Base-by-base conservation (phyloP, 2,797 vertebrate genomes). In the Chrosomus eos region DNA sequence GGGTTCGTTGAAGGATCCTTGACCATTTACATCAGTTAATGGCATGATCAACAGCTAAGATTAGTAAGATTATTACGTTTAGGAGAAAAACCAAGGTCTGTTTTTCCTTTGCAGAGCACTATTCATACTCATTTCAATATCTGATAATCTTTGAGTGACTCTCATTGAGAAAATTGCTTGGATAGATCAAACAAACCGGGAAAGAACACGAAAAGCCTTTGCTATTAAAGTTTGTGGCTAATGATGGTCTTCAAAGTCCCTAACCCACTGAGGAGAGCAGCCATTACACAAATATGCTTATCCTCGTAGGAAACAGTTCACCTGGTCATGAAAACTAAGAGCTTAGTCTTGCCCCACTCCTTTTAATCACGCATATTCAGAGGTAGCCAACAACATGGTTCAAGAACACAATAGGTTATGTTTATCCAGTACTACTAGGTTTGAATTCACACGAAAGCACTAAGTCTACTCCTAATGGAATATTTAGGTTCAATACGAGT, bases 281-380 rank as follows among this genome's bases (percentile, higher is more conserved):
- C 87, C 88, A 90, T 92, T 90, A 90, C 87, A 80, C 81, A 91
- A 92, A 92, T 88, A 88, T 91, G 81, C 77, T 81, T 66, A 64
- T 82, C 78, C 85, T 89, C 51, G 60, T 77, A 86, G 80, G 89
- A 83, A 89, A 14, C 8, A 51, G 77, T 89, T 72, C 75, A 87
- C 89, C 81, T 88, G 91, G 90, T 86, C 84, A 90, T 70, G 71
- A 86, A 89, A 72, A 64, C 70, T 83, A 85, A 70, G 70, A 88
- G 80, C 86, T 90, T 74, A 88, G 80, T 88, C 28, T 72, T 43
- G 23, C 43, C 68, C 31, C 89, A 83, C 70, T 85, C 60, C 26
- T 84, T 89, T 79, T 88, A 86, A 88, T 92, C 90, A 87, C 28
- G 85, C 68, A 84, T 77, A 85, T 86, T 83, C 85, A 87, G 87